Percentiles rank a stretch among this genome's conserved stretches.
These are phyloP conservation scores for Apteryx owenii DNA, from an alignment of 2,113 vertebrate genomes.

Conservation along the genomic window DNA sequence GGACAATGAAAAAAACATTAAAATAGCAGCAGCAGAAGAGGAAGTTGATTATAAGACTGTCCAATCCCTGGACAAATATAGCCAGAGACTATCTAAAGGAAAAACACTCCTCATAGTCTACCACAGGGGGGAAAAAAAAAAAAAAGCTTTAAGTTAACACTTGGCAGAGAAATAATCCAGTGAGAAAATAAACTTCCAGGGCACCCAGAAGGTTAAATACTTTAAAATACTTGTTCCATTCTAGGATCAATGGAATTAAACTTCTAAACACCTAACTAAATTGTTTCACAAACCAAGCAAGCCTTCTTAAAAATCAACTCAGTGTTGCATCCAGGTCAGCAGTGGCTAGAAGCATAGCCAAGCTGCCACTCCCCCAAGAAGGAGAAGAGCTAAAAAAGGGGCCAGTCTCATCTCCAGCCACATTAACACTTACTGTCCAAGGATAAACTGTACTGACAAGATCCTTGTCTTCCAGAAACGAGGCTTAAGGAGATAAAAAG, in stretches of 20 bases:
- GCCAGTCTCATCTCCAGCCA: neutral
- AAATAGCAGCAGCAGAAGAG: neutral
- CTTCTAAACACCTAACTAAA: neutral
- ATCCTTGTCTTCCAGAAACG: neutral
- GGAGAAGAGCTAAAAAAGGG: neutral
- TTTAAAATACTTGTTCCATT: neutral
- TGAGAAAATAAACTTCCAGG: neutral
- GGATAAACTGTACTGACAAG: neutral
- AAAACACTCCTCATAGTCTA: slow-evolving; percentile 9
- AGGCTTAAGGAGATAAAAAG: neutral
- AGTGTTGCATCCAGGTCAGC: neutral
- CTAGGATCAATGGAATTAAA: neutral
- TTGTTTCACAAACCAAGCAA: neutral
- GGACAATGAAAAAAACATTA: neutral
- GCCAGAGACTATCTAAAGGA: slow-evolving; percentile 23
- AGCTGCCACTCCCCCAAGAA: neutral
- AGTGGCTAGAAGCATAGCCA: neutral
- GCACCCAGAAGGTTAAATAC: neutral
- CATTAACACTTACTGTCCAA: neutral
- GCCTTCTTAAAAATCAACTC: neutral
- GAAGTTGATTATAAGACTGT: neutral
- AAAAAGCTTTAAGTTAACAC: slow-evolving; percentile 17
- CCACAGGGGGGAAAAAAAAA: neutral
- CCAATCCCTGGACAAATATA: slow-evolving; percentile 32
- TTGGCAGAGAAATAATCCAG: slow-evolving; percentile 19